A percentile compares a stretch with the other conserved stretches of the same genome.
Conservation (phyloP, 2,113 vertebrate species). For the Corythoichthys haematopterus region DNA sequence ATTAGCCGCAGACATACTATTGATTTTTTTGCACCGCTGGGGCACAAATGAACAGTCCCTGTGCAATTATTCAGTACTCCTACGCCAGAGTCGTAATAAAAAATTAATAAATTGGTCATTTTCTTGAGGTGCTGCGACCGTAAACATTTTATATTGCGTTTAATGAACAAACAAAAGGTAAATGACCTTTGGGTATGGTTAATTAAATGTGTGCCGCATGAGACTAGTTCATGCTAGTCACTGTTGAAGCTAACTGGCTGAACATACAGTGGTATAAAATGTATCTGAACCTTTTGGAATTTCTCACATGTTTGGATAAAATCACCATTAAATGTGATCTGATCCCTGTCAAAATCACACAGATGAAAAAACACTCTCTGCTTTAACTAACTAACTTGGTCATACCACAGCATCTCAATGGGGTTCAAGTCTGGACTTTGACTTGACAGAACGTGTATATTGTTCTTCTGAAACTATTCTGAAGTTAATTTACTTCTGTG, state of each 20-base stretch:
- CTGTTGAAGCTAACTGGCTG: not conserved
- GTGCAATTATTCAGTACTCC: constrained; percentile 23
- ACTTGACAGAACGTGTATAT: too few relatives aligned
- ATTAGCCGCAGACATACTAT: constrained; percentile 44
- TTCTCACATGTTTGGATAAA: too few relatives aligned
- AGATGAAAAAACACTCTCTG: too few relatives aligned
- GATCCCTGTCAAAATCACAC: too few relatives aligned
- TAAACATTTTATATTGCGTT: constrained; percentile 43
- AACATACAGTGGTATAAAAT: too few relatives aligned
- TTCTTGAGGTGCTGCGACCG: constrained; percentile 21
- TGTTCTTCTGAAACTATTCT: too few relatives aligned
- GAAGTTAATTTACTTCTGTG: too few relatives aligned
- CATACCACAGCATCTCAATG: too few relatives aligned
- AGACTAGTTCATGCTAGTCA: constrained; percentile 51
- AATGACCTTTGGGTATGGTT: constrained; percentile 57
- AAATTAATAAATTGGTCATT: constrained; percentile 25
- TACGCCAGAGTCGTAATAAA: not conserved
- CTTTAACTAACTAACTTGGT: too few relatives aligned
- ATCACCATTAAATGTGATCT: too few relatives aligned
- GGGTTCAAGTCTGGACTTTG: too few relatives aligned
- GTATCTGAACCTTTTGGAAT: too few relatives aligned
- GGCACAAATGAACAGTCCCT: constrained; percentile 39
- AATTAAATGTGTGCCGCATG: constrained; percentile 52
- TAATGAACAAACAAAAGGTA: constrained; percentile 42
- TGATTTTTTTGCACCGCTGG: constrained; percentile 46